Evolutionary conservation across 2,888 invertebrate species (phyloP).

Genomic region (Dynastes hyllus): DNA sequence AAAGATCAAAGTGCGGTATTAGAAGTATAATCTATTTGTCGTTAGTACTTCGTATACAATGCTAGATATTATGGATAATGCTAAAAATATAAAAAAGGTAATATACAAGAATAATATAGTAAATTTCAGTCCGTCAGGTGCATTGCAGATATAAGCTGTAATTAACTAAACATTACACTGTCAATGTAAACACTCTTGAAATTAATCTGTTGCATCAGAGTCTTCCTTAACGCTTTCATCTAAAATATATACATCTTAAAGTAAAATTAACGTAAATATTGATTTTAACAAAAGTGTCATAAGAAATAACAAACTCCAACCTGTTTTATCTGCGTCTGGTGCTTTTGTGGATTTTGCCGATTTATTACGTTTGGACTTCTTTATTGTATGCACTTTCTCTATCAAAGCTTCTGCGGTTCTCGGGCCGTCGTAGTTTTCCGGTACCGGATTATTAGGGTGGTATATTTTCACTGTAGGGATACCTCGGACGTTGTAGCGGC

Average conservation of each 20-base stretch:
- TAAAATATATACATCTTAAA: constrained; percentile 26
- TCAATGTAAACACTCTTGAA: constrained; percentile 19
- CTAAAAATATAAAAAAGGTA: not conserved
- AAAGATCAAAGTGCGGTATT: no score
- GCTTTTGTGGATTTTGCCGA: constrained; percentile 9
- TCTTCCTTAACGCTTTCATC: constrained; percentile 15
- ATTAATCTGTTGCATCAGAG: not conserved
- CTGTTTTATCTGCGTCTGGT: constrained; percentile 30
- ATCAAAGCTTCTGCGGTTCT: constrained; percentile 53
- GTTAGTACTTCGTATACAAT: not conserved
- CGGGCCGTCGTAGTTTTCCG: constrained; percentile 56
- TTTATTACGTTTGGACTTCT: constrained; percentile 38
- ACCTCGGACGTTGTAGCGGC: constrained; percentile 53
- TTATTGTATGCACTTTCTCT: constrained; percentile 43
- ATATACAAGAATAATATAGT: constrained; percentile 4
- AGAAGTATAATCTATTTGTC: not conserved
- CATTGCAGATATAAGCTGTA: not conserved
- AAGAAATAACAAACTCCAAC: constrained; percentile 24
- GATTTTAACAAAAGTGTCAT: constrained; percentile 11
- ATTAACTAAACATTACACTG: not conserved
- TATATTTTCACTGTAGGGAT: constrained; percentile 57
- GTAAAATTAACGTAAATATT: constrained; percentile 17
- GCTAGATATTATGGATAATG: not conserved
- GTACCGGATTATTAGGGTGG: constrained; percentile 51
- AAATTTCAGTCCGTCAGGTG: not conserved